phyloP scores from a whole-genome alignment of 2,113 vertebrate species.

The Ailurus styani region DNA sequence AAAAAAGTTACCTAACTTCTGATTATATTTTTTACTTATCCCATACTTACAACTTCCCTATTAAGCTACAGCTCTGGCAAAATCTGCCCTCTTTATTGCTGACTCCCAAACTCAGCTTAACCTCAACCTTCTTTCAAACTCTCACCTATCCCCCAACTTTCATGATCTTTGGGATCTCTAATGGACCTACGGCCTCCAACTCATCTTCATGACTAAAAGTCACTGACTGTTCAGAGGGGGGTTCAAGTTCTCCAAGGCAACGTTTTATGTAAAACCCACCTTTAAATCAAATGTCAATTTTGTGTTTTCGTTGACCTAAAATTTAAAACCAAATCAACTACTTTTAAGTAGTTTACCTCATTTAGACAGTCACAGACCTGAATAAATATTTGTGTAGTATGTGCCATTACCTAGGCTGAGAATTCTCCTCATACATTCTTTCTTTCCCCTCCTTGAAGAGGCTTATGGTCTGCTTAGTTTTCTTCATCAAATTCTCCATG shows the following conservation, averaged over 20 bases:
- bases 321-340: constrained; percentile 51
- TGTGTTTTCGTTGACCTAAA: background rate
- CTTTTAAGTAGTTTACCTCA: background rate
- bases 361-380: constrained; percentile 48
- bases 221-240: background rate
- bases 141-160: background rate
- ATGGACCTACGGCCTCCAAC: background rate
- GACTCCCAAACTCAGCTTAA: background rate
- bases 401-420: constrained; percentile 91
- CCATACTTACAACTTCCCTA: background rate
- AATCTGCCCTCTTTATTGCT: background rate
- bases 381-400: constrained; percentile 35
- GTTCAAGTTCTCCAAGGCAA: background rate
- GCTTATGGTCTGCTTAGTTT: constrained; percentile 99
- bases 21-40: background rate
- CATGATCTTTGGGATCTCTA: background rate
- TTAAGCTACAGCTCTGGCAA: background rate
- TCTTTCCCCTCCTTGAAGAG: constrained; percentile 99
- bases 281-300: constrained; percentile 40
- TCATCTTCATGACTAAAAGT: background rate
- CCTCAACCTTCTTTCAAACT: background rate
- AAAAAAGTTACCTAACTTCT: background rate
- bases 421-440: constrained; percentile 98
- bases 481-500: constrained; percentile 98
- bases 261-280: background rate